Percentiles rank a stretch among this genome's conserved stretches.
phyloP scores from a whole-genome alignment of 1,140 invertebrate genomes.

The Drosophila sucinea region DNA sequence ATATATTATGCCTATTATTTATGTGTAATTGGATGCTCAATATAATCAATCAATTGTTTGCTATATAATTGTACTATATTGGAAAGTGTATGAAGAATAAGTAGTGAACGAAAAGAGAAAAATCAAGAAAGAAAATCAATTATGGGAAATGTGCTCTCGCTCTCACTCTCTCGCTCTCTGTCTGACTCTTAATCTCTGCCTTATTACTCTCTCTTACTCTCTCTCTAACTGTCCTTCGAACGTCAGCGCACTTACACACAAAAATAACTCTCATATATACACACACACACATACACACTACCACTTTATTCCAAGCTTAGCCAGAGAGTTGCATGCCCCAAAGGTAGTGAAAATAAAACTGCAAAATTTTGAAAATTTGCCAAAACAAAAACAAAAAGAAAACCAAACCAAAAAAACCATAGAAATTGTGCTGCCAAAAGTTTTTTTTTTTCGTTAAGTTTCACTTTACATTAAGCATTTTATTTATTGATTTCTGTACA shows the following conservation, averaged over 20 bases:
- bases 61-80: slow-evolving; percentile 78
- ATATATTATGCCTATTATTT: slow-evolving; percentile 67
- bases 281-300: slow-evolving; percentile 24
- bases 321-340: slow-evolving; percentile 64
- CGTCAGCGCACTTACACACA: slow-evolving; percentile 11
- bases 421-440: not conserved
- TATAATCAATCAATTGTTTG: slow-evolving; percentile 77
- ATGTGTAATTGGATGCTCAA: slow-evolving; percentile 80
- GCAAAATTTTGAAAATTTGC: slow-evolving; percentile 29
- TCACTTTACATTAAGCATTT: slow-evolving; percentile 1
- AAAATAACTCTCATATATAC: slow-evolving; percentile 23
- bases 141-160: slow-evolving; percentile 19
- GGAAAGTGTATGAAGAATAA: slow-evolving; percentile 78
- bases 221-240: slow-evolving; percentile 7
- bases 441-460: not conserved
- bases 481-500: slow-evolving; percentile 39
- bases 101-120: slow-evolving; percentile 49
- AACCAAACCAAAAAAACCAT: not conserved
- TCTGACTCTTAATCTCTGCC: slow-evolving; percentile 22
- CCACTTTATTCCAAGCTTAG: slow-evolving; percentile 5
- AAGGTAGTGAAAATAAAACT: slow-evolving; percentile 28
- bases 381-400: slow-evolving; percentile 3
- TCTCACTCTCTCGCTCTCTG: slow-evolving; percentile 21
- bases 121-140: slow-evolving; percentile 12
- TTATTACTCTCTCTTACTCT: slow-evolving; percentile 22